Percentiles rank a stretch among this genome's conserved stretches.
These are phyloP conservation scores for Strigamia crassipes DNA, from an alignment of 2,888 invertebrate genomes.

Conservation along the genomic window DNA sequence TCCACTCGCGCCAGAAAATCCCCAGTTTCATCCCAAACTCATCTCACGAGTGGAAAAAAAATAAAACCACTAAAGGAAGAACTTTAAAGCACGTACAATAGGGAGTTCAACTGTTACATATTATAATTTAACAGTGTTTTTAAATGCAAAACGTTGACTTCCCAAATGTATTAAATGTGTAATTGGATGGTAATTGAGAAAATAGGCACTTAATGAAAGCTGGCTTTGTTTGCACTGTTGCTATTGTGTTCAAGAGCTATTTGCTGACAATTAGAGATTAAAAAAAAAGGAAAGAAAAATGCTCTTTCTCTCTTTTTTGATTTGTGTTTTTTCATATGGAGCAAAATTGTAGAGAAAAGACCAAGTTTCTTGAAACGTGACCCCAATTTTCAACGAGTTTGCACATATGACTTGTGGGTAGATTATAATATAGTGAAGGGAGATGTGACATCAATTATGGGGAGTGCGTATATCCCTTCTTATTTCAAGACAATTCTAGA, in stretches of 20 bases:
- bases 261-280: too few relatives aligned
- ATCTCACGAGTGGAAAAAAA: background rate
- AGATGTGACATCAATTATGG: background rate
- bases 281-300: too few relatives aligned
- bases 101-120: background rate
- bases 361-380: background rate
- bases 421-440: background rate
- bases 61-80: background rate
- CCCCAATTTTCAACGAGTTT: background rate
- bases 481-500: background rate
- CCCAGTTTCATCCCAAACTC: background rate
- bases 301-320: too few relatives aligned
- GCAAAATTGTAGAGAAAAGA: background rate
- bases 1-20: background rate
- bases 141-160: background rate
- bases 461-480: background rate
- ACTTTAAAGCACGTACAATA: background rate
- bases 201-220: background rate
- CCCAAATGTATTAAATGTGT: background rate
- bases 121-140: background rate
- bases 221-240: too few relatives aligned
- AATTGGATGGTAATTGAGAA: background rate
- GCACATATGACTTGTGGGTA: background rate
- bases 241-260: too few relatives aligned
- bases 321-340: background rate